Conservation (phyloP, 2,888 invertebrate genomes). For the Lasioglossum malachurum region DNA sequence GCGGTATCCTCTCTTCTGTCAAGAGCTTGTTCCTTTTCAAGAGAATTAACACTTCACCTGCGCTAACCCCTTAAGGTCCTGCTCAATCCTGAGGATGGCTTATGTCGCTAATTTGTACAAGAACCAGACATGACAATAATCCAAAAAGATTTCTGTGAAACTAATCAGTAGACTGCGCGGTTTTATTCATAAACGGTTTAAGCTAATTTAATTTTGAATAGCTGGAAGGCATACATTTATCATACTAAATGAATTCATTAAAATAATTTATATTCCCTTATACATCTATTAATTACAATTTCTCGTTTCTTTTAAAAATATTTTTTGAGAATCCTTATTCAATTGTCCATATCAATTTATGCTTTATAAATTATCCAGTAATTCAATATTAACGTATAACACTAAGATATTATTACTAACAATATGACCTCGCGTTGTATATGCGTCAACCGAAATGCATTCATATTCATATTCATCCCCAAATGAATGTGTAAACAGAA, state of each 20-base stretch:
- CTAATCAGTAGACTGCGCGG: neutral
- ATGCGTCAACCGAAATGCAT: too few species aligned
- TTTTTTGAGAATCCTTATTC: neutral
- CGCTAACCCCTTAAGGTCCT: neutral
- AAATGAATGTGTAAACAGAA: too few species aligned
- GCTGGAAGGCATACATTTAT: neutral
- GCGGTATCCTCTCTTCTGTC: slow-evolving; percentile 22
- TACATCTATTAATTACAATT: neutral
- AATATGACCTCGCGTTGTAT: too few species aligned
- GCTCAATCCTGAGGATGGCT: neutral
- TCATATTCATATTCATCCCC: too few species aligned
- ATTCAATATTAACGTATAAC: neutral
- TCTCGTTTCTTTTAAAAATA: neutral
- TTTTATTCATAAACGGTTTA: neutral
- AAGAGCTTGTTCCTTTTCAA: slow-evolving; percentile 11
- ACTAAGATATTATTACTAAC: neutral
- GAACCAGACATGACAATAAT: neutral
- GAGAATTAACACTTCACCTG: slow-evolving; percentile 8
- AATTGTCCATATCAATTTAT: too few species aligned
- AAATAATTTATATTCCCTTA: neutral
- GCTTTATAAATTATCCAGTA: neutral
- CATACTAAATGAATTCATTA: neutral
- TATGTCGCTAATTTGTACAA: neutral
- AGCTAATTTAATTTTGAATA: neutral
- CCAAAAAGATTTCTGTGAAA: neutral